phyloP scores from a whole-genome alignment of 1,140 invertebrate genomes.

The Xylocopa sonorina region DNA sequence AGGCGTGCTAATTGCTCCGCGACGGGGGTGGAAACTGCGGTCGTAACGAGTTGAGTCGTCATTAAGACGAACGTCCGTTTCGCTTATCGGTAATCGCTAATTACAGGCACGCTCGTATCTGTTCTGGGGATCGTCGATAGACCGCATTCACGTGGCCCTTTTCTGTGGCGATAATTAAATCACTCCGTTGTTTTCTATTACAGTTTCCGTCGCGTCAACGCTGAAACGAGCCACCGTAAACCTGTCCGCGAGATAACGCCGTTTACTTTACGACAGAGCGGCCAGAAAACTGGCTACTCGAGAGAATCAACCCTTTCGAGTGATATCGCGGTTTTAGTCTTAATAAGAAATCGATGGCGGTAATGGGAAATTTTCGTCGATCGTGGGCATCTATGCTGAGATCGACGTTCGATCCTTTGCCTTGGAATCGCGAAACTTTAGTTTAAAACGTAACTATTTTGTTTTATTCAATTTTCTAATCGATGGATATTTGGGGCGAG shows the following conservation, averaged over 20 bases:
- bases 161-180: constrained; percentile 55
- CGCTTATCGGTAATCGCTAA: constrained; percentile 59
- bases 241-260: constrained; percentile 55
- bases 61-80: constrained; percentile 53
- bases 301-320: constrained; percentile 41
- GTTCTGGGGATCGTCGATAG: constrained; percentile 36
- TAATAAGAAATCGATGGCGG: too few relatives aligned
- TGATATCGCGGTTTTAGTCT: too few relatives aligned
- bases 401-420: too few relatives aligned
- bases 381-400: too few relatives aligned
- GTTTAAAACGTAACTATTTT: too few relatives aligned
- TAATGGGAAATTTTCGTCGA: too few relatives aligned
- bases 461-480: too few relatives aligned
- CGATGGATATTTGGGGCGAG: too few relatives aligned
- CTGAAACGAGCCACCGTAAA: constrained; percentile 46
- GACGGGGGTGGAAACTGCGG: constrained; percentile 31
- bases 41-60: constrained; percentile 46
- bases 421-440: too few relatives aligned
- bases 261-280: constrained; percentile 46
- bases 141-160: constrained; percentile 29
- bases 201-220: constrained; percentile 11
- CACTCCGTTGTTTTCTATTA: constrained; percentile 43
- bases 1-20: constrained; percentile 50
- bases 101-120: constrained; percentile 41
- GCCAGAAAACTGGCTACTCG: constrained; percentile 35